These are phyloP conservation scores for Epirrhoe tristata DNA, from an alignment of 2,888 invertebrate species.

Conservation along the genomic window DNA sequence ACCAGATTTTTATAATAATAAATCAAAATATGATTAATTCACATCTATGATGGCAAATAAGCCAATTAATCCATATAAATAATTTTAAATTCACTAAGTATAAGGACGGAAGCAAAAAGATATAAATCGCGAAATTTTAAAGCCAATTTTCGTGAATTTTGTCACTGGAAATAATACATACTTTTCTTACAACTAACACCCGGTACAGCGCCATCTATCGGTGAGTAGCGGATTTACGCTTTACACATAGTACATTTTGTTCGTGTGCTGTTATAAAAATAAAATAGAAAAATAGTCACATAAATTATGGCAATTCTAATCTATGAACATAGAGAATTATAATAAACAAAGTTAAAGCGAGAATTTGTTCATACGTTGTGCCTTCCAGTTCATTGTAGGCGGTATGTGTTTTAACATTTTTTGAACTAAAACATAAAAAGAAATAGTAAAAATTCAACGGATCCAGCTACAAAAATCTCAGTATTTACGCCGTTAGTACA, in stretches of 20 bases:
- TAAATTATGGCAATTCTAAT: too few species aligned
- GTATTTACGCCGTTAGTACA: too few species aligned
- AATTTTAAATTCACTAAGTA: conserved; percentile 21
- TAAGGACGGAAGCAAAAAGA: conserved; percentile 41
- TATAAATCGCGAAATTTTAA: conserved; percentile 37
- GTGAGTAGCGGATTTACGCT: conserved; percentile 17
- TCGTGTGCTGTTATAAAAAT: too few species aligned
- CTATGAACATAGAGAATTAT: too few species aligned
- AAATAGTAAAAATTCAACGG: too few species aligned
- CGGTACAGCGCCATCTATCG: conserved; percentile 26
- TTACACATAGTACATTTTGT: neutral
- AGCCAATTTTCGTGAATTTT: conserved; percentile 41
- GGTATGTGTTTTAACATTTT: too few species aligned
- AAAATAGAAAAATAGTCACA: too few species aligned
- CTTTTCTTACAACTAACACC: conserved; percentile 11
- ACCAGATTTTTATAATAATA: neutral
- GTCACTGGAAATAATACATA: conserved; percentile 33
- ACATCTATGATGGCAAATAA: conserved; percentile 3
- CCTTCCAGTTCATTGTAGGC: too few species aligned
- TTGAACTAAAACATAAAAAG: too few species aligned
- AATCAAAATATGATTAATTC: conserved; percentile 1
- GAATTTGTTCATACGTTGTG: too few species aligned
- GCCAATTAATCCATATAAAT: conserved; percentile 3
- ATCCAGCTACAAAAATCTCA: too few species aligned
- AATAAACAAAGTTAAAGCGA: too few species aligned